phyloP scores from a whole-genome alignment of 2,797 vertebrate genomes.

The Helarctos malayanus region DNA sequence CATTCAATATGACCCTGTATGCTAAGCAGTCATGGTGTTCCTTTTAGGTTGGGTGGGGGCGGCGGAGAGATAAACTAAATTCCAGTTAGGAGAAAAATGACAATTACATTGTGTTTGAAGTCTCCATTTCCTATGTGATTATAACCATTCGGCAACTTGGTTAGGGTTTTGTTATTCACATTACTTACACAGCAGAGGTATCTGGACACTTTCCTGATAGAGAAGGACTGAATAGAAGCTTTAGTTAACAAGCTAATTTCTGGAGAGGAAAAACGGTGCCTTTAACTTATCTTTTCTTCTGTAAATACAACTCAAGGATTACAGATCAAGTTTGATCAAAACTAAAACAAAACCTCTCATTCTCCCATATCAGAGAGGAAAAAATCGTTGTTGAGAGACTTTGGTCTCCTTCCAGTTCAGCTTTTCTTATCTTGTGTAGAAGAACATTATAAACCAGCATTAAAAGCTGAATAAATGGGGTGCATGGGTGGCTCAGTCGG shows the following conservation, averaged over 20 bases:
- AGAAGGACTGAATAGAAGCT: background rate
- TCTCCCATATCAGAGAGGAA: slow-evolving; percentile 12
- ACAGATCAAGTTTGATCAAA: slow-evolving; percentile 46
- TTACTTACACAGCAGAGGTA: background rate
- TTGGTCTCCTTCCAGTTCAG: slow-evolving; percentile 8
- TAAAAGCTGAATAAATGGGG: background rate
- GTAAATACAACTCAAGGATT: slow-evolving; percentile 13
- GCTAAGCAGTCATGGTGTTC: background rate
- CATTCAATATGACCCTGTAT: background rate
- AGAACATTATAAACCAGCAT: slow-evolving; percentile 41
- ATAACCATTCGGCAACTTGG: background rate
- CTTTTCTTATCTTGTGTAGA: background rate
- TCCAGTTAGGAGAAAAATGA: background rate
- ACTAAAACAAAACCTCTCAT: slow-evolving; percentile 8
- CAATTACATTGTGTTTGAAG: background rate
- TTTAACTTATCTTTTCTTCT: background rate
- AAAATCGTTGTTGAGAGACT: background rate
- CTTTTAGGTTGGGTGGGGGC: background rate
- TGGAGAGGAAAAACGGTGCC: slow-evolving; percentile 2
- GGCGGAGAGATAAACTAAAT: background rate
- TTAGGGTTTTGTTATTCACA: background rate
- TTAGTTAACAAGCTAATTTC: background rate
- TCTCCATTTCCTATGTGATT: background rate
- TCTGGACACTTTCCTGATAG: background rate
- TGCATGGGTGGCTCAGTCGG: background rate